Base-by-base conservation (phyloP, 2,113 vertebrate genomes). In the Albula goreensis region DNA sequence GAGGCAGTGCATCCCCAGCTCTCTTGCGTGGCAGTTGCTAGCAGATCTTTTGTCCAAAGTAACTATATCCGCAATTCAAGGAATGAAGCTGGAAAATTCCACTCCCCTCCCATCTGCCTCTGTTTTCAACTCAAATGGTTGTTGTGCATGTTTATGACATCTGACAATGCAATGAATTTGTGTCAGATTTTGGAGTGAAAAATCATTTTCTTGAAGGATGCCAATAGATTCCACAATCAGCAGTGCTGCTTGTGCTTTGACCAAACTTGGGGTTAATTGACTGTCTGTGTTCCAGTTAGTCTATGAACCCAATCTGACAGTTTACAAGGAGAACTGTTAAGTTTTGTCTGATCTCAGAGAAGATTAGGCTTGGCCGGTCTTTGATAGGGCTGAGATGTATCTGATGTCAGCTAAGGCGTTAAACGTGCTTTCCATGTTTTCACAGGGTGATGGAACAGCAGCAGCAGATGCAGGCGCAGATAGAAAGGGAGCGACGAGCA, bases 401-500 rank as follows among this genome's bases (percentile, higher is more conserved):
- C 70, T 77, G 70, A 31, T 25, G 2, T 25, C 70, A 77, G 70
- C 4, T 85, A 41, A 41, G 31, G 31, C 1, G 31, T 41, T 1
- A 41, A 41, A 41, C 31, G 31, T 41, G 31, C 31, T 41, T 41
- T 41, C 31, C 31, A 41, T 89, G 86, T 89, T 60, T 85, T 93
- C 93, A 25, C 89, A 99, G 98, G 94, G 96, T 99, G 95, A 98
- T 97, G 95, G 96, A 97, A 89, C 96, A 97, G 90, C 97, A 96
- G 91, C 95, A 96, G 91, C 95, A 96, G 90, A 94, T 96, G 92
- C 95, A 96, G 92, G 94, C 93, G 5, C 98, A 99, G 83, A 96
- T 98, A 90, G 97, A 99, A 89, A 95, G 99, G 89, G 98, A 99
- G 94, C 96, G 97, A 91, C 97, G 97, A 89, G 94, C 97, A 31